Evolutionary conservation across 2,113 vertebrate species (phyloP).

Genomic region (Melospiza melodia): DNA sequence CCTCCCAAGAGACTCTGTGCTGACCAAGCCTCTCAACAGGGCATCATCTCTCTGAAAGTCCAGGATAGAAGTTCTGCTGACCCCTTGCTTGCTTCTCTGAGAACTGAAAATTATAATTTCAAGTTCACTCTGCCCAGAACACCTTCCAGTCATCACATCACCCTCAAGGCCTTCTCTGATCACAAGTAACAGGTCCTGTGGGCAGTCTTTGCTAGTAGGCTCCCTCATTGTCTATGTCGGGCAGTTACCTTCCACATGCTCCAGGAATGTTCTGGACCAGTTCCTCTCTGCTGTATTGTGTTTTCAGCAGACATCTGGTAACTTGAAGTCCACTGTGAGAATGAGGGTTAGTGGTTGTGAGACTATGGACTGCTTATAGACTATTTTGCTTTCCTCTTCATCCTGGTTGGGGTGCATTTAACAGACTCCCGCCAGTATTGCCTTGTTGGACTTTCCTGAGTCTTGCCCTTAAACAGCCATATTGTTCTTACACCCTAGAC

Average conservation of each 20-base stretch:
- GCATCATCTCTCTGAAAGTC: not conserved
- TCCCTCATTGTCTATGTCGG: not conserved
- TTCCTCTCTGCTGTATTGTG: not conserved
- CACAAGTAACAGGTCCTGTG: not conserved
- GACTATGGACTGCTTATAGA: not conserved
- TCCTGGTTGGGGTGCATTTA: not conserved
- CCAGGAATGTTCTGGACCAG: not conserved
- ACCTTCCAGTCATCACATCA: not conserved
- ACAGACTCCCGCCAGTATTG: not conserved
- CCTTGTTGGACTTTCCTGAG: not conserved
- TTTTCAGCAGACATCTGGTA: not conserved
- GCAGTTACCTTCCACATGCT: not conserved
- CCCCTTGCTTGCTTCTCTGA: not conserved
- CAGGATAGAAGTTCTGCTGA: not conserved
- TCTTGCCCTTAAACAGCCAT: not conserved
- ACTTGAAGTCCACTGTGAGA: not conserved
- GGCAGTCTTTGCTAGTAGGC: too few relatives aligned
- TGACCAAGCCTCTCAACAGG: not conserved
- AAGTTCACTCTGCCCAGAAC: not conserved
- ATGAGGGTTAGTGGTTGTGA: not conserved
- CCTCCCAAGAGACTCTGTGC: not conserved
- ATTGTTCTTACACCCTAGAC: accelerated
- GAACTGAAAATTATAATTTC: not conserved
- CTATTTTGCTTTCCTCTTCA: accelerated
- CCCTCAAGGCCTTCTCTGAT: not conserved